phyloP scores from a whole-genome alignment of 2,797 vertebrate species.

The Hyperoplus immaculatus region DNA sequence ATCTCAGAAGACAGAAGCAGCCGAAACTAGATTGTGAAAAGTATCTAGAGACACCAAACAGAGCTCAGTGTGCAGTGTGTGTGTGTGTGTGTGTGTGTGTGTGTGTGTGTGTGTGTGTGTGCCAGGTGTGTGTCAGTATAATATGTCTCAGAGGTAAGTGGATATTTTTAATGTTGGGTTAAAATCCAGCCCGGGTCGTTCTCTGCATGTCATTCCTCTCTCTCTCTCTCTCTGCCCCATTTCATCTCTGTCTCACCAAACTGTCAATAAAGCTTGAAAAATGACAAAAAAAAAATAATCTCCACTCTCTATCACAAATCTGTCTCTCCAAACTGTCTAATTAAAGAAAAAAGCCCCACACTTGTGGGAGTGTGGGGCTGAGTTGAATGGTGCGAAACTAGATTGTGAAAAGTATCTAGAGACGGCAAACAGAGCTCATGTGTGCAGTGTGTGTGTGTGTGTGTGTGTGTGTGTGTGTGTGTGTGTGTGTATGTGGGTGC shows the following conservation, averaged over 20 bases:
- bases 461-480: background rate
- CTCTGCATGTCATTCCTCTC: too few relatives aligned
- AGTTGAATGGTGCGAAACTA: background rate
- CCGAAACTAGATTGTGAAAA: constrained; percentile 3
- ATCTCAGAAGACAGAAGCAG: background rate
- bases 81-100: background rate
- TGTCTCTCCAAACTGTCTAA: background rate
- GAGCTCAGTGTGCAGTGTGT: background rate
- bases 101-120: background rate
- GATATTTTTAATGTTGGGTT: too few relatives aligned
- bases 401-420: constrained; percentile 6
- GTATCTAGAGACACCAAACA: constrained; percentile 1
- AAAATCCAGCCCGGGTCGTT: too few relatives aligned
- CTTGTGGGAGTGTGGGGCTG: background rate
- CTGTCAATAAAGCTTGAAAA: background rate
- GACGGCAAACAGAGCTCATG: background rate
- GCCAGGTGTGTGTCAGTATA: background rate
- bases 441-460: background rate
- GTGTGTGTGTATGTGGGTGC: background rate
- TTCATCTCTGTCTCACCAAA: too few relatives aligned
- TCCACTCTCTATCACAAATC: background rate
- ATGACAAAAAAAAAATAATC: background rate
- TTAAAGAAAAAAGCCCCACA: too few relatives aligned
- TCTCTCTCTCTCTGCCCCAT: too few relatives aligned
- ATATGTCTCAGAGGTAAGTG: too few relatives aligned